Percentiles rank a stretch among this genome's conserved stretches.
These are phyloP conservation scores for Entomobrya multifasciata DNA, from an alignment of 2,888 invertebrate genomes.

Conservation along the genomic window DNA sequence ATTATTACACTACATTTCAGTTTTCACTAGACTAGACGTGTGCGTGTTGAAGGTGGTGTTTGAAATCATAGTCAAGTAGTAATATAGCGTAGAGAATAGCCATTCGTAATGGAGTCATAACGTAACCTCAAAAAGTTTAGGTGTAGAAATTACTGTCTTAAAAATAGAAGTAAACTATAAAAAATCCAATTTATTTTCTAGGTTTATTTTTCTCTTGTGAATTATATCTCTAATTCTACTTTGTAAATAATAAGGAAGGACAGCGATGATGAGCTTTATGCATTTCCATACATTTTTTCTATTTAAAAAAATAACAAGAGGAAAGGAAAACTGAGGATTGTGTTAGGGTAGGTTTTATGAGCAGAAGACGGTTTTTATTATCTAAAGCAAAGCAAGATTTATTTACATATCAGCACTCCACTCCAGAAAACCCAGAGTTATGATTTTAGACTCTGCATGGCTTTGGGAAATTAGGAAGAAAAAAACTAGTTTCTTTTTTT, in stretches of 20 bases:
- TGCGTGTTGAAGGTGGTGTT: no score
- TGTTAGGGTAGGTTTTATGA: slow-evolving; percentile 7
- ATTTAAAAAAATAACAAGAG: background rate
- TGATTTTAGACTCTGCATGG: background rate
- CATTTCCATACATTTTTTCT: slow-evolving; percentile 32
- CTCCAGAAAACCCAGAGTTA: slow-evolving; percentile 1
- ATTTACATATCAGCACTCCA: background rate
- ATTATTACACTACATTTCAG: background rate
- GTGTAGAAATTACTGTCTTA: no score
- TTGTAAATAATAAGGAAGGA: background rate
- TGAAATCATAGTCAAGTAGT: no score
- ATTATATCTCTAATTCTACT: background rate
- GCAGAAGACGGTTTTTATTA: background rate
- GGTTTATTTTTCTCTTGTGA: slow-evolving; percentile 19
- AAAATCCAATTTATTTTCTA: slow-evolving; percentile 8
- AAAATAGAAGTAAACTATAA: background rate
- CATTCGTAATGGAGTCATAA: no score
- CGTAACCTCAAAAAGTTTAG: no score
- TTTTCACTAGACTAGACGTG: no score
- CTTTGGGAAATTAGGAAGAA: background rate
- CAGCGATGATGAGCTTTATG: slow-evolving; percentile 38
- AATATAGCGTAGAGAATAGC: no score
- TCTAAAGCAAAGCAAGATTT: background rate
- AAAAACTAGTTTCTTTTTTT: background rate
- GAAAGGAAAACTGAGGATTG: background rate